phyloP scores from a whole-genome alignment of 2,888 invertebrate species.

The Amiota communis region DNA sequence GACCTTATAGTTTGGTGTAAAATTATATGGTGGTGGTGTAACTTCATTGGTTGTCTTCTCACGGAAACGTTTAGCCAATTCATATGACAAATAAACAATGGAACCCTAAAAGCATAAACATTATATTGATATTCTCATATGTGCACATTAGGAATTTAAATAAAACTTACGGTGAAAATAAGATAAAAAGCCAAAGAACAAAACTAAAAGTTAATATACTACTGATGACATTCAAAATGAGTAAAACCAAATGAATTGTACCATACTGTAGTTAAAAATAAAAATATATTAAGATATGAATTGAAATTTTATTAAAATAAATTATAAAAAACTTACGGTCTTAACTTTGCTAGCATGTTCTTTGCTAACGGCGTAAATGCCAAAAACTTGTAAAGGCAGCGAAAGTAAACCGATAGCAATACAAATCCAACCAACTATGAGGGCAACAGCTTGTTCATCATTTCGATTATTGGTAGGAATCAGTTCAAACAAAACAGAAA shows the following conservation, averaged over 20 bases:
- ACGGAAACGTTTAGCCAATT: background rate
- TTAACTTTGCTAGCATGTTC: conserved; percentile 1
- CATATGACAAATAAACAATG: background rate
- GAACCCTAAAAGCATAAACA: background rate
- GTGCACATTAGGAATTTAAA: no score
- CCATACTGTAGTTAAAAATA: background rate
- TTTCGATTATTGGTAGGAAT: background rate
- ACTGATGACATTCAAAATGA: background rate
- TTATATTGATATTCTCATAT: background rate
- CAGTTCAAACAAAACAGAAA: background rate
- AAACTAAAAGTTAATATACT: background rate
- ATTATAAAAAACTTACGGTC: background rate
- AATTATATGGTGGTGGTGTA: no score
- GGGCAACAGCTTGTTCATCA: background rate
- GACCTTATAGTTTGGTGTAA: no score
- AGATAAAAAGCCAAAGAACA: background rate
- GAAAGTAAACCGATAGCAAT: background rate
- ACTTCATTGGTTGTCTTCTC: background rate
- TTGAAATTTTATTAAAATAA: background rate
- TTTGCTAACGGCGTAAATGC: background rate
- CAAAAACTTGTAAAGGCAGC: background rate
- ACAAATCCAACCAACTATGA: background rate
- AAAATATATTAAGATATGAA: background rate
- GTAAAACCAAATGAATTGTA: background rate
- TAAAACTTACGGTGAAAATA: background rate